Conservation (phyloP, 2,797 vertebrate species). For the Bucorvus abyssinicus region DNA sequence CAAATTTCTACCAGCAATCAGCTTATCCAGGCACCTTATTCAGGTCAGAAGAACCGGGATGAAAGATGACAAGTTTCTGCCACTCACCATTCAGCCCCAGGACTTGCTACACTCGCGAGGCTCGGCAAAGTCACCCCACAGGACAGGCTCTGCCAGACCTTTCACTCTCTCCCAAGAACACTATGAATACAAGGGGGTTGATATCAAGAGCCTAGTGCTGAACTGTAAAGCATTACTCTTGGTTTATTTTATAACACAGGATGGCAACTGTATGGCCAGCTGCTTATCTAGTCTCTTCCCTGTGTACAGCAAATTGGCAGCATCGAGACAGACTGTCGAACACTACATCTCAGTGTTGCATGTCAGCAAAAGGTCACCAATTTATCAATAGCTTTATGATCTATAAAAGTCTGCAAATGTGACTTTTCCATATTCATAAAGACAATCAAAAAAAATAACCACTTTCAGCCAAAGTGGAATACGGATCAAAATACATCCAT, state of each 20-base stretch:
- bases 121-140: not conserved
- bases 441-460: not conserved
- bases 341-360: not conserved
- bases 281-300: not conserved
- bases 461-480: not conserved
- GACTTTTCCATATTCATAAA: conserved; percentile 26
- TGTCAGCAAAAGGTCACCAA: conserved; percentile 11
- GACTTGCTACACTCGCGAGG: not conserved
- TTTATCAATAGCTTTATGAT: conserved; percentile 26
- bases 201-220: not conserved
- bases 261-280: not conserved
- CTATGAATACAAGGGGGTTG: not conserved
- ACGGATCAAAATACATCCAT: conserved; percentile 6
- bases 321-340: not conserved
- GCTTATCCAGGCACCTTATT: not conserved
- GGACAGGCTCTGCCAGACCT: not conserved
- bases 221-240: not conserved
- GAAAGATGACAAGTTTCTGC: not conserved
- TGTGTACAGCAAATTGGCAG: not conserved
- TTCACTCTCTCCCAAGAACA: not conserved
- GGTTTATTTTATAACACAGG: not conserved
- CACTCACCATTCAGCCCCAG: not conserved
- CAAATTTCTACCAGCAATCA: not conserved
- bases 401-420: conserved; percentile 22
- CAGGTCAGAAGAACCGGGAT: not conserved